Percentiles rank a stretch among this genome's conserved stretches.
Evolutionary conservation across 2,113 vertebrate genomes (phyloP).

Genomic region (Prunella himalayana): DNA sequence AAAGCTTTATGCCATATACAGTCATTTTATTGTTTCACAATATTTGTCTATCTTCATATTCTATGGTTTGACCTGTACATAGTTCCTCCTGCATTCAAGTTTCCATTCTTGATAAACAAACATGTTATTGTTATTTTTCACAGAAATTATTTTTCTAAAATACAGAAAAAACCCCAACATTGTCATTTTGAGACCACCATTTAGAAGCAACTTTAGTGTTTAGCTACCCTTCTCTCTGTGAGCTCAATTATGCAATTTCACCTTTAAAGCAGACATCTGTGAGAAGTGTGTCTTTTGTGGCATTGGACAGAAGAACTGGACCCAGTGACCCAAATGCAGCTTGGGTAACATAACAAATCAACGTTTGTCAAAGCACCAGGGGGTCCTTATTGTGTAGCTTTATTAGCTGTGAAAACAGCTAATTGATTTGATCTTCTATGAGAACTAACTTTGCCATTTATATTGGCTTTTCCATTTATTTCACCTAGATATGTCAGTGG

Average conservation of each 20-base stretch:
- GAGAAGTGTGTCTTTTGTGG: background rate
- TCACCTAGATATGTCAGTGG: background rate
- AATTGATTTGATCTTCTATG: background rate
- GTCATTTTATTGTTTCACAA: no score
- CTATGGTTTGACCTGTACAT: no score
- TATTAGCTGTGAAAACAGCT: background rate
- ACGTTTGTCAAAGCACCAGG: background rate
- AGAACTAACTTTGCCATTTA: background rate
- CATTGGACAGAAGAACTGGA: background rate
- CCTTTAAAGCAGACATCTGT: background rate
- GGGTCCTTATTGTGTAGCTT: background rate
- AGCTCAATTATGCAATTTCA: background rate
- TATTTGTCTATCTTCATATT: no score
- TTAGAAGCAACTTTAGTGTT: background rate
- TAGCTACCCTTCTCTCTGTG: background rate
- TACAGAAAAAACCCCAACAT: rapidly evolving
- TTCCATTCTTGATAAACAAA: no score
- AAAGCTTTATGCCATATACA: no score
- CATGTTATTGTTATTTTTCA: no score
- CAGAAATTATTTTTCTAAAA: background rate
- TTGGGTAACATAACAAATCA: background rate
- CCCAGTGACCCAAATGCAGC: background rate
- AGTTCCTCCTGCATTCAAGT: no score
- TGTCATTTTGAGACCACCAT: background rate
- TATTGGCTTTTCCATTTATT: background rate